A percentile compares a stretch with the other conserved stretches of the same genome.
These are phyloP conservation scores for Catocala sponsa DNA, from an alignment of 2,888 invertebrate species.

Conservation along the genomic window DNA sequence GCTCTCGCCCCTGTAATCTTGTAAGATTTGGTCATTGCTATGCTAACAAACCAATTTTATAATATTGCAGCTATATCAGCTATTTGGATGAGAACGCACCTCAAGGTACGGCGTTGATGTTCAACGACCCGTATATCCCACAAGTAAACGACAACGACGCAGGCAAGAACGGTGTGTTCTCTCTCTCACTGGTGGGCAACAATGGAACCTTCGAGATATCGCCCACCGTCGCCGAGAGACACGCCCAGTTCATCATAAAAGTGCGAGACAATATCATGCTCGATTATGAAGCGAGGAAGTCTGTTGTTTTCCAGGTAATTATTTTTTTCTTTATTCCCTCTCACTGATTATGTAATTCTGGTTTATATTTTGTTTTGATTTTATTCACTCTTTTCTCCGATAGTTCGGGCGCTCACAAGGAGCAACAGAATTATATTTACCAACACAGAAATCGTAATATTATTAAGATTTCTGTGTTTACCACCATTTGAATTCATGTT, in stretches of 20 bases:
- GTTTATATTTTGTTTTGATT: too few relatives aligned
- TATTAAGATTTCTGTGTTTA: too few relatives aligned
- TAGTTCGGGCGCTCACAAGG: too few relatives aligned
- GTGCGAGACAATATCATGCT: constrained; percentile 94
- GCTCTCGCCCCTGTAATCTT: too few relatives aligned
- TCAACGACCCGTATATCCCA: constrained; percentile 91
- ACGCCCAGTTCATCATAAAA: constrained; percentile 93
- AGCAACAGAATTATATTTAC: too few relatives aligned
- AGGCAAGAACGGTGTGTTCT: constrained; percentile 95
- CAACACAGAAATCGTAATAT: too few relatives aligned
- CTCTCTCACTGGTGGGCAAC: constrained; percentile 92
- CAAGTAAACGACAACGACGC: constrained; percentile 93
- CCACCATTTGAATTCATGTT: too few relatives aligned
- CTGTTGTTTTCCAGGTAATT: constrained; percentile 91
- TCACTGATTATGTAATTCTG: too few relatives aligned
- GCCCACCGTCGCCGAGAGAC: constrained; percentile 94
- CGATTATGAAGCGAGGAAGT: constrained; percentile 94
- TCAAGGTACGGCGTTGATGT: constrained; percentile 92
- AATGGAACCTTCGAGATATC: constrained; percentile 96
- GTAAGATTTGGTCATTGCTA: too few relatives aligned
- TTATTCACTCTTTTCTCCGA: too few relatives aligned
- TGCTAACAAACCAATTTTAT: background rate
- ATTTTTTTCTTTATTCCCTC: background rate
- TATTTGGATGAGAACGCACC: constrained; percentile 94
- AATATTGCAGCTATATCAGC: constrained; percentile 90